Evolutionary conservation across 2,888 invertebrate genomes (phyloP).

Genomic region (Tortricodes alternella): DNA sequence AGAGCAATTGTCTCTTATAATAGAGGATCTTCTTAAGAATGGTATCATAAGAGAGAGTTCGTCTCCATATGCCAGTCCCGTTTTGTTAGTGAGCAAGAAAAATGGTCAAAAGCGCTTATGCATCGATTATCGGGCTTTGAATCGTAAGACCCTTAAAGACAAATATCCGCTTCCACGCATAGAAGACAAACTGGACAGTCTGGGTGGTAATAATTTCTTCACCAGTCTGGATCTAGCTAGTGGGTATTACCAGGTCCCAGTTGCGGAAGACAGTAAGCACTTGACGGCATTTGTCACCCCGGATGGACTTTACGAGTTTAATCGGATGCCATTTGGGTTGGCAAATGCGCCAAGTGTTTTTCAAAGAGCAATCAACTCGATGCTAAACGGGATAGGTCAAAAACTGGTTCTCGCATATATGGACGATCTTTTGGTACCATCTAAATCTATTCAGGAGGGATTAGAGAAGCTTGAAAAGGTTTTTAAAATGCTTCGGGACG

Average conservation of each 20-base stretch:
- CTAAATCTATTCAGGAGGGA: slow-evolving; percentile 18
- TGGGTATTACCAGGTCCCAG: slow-evolving; percentile 34
- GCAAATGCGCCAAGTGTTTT: slow-evolving; percentile 30
- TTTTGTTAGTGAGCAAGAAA: slow-evolving; percentile 19
- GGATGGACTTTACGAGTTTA: slow-evolving; percentile 18
- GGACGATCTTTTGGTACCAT: slow-evolving; percentile 25
- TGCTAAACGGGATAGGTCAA: slow-evolving; percentile 2
- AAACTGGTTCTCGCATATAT: slow-evolving; percentile 21
- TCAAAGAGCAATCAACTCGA: slow-evolving; percentile 25
- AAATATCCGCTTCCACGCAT: slow-evolving; percentile 18
- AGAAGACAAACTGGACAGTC: slow-evolving; percentile 11
- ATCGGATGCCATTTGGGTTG: slow-evolving; percentile 27
- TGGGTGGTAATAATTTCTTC: slow-evolving; percentile 14
- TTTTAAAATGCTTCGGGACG: slow-evolving; percentile 10
- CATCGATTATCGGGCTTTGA: slow-evolving; percentile 21
- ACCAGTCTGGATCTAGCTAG: slow-evolving; percentile 16
- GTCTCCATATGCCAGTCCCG: slow-evolving; percentile 23
- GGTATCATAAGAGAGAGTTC: slow-evolving; percentile 9
- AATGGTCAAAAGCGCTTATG: slow-evolving; percentile 12
- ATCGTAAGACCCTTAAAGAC: slow-evolving; percentile 19
- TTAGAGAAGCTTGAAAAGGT: slow-evolving; percentile 2
- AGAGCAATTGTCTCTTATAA: slow-evolving; percentile 17
- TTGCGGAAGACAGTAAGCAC: slow-evolving; percentile 32
- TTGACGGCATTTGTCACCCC: slow-evolving; percentile 18
- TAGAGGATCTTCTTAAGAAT: slow-evolving; percentile 12